phyloP scores from a whole-genome alignment of 2,797 vertebrate species.

The Petrocephalus schoutedeni region DNA sequence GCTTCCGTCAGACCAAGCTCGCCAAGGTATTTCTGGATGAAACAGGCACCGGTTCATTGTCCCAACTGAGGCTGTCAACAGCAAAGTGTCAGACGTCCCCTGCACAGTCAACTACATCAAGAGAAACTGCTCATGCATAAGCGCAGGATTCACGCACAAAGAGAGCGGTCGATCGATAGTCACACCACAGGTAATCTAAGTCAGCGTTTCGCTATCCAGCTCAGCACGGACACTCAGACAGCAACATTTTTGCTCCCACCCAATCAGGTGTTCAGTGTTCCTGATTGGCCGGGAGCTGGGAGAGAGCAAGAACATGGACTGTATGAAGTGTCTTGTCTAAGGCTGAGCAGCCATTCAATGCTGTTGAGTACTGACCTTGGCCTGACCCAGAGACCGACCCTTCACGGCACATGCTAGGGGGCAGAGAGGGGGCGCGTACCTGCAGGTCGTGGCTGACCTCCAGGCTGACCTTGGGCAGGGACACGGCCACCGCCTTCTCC shows the following conservation, averaged over 20 bases:
- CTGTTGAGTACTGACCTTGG: background rate
- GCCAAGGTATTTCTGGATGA: conserved; percentile 79
- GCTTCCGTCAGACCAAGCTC: conserved; percentile 88
- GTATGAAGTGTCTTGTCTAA: background rate
- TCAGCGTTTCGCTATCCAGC: background rate
- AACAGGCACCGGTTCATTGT: background rate
- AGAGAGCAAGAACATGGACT: background rate
- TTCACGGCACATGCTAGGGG: background rate
- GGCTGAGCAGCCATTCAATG: background rate
- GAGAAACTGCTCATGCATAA: background rate
- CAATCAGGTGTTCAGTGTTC: background rate
- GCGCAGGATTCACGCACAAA: background rate
- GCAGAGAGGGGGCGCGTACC: conserved; percentile 46
- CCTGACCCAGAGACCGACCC: background rate
- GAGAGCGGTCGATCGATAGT: background rate
- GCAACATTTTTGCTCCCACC: background rate
- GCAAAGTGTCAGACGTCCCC: background rate
- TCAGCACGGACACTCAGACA: background rate
- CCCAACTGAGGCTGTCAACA: background rate
- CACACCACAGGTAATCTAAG: background rate
- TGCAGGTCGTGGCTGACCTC: conserved; percentile 74
- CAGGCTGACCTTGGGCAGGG: conserved; percentile 75
- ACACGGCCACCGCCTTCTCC: conserved; percentile 81
- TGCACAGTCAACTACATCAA: background rate
- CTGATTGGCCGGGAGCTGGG: background rate